These are phyloP conservation scores for Trachythela sp. DNA, from an alignment of 64 coral and sea anemone genomes.

Conservation along the genomic window DNA sequence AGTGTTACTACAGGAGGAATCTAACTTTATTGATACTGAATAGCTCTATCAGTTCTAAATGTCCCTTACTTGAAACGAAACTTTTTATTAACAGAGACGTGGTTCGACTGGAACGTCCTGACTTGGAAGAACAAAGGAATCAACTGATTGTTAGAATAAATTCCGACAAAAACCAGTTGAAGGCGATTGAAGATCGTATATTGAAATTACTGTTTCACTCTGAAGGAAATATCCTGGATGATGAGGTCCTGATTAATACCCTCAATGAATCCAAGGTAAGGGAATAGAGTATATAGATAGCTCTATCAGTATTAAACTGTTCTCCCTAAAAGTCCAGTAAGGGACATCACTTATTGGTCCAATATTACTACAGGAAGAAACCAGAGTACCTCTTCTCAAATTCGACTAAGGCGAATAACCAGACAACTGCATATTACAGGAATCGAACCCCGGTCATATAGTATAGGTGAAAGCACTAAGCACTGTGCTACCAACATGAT, in stretches of 20 bases:
- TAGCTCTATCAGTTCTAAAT: too few relatives aligned
- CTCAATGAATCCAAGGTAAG: constrained; percentile 94
- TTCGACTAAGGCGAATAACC: too few relatives aligned
- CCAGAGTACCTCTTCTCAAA: too few relatives aligned
- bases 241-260: constrained; percentile 95
- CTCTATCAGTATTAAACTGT: too few relatives aligned
- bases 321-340: too few relatives aligned
- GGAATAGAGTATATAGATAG: not conserved
- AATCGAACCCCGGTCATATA: too few relatives aligned
- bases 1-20: too few relatives aligned
- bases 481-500: not conserved
- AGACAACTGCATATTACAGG: too few relatives aligned
- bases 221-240: constrained; percentile 93
- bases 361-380: too few relatives aligned
- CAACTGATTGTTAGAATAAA: constrained; percentile 94
- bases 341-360: too few relatives aligned
- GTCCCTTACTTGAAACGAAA: not conserved
- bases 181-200: constrained; percentile 96
- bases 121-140: constrained; percentile 94
- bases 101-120: constrained; percentile 85
- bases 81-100: constrained; percentile 60
- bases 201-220: constrained; percentile 91
- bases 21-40: too few relatives aligned
- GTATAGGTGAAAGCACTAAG: too few relatives aligned
- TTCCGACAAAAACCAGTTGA: constrained; percentile 96